Base-by-base conservation (phyloP, 2,797 vertebrate genomes). In the Channa striata region DNA sequence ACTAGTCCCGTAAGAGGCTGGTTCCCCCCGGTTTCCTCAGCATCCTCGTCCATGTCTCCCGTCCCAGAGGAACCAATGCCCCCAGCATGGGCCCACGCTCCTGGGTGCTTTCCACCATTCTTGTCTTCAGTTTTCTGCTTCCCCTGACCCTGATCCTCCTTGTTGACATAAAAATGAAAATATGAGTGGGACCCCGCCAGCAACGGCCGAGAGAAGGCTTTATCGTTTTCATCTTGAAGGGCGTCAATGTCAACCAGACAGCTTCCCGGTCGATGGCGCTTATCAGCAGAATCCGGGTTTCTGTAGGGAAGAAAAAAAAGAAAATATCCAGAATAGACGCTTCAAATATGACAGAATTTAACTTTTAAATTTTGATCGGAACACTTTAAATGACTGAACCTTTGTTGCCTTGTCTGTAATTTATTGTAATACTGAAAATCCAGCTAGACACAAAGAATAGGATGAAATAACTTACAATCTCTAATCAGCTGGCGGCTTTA, bases 121-220 rank as follows among this genome's bases (percentile, higher is more conserved):
- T 74, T 87, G 11, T 80, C 90, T 20, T 71, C 82, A 2, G 47
- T 43, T 49, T 89, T 74, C 53, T 74, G 78, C 92, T 68, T 91
- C 78, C 68, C 74, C 62, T 67, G 68, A 10, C 30, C 48, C 36
- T 88, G 94, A 47, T 93, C 93, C 56, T 93, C 91, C 81, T 97
- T 95, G n/a, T 89, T 95, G 84, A 96, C 94, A 64, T 94, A 96
- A 88, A 95, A 97, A 64, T 96, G 95, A 78, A 96, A 96, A 59
- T 96, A 93, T 0, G 96, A 94, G 68, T 90, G 93, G 2, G 95
- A 93, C 64, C 95, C 94, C 5, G 93, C 91, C 0, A 91, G 83
- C 62, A 90, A 75, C 0, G 95, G 95, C 3, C 67, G 92, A 47
- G 93, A 94, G 83, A 96, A 95, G 64, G 91, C 92, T 61, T 92